Percentiles rank a stretch among this genome's conserved stretches.
phyloP scores from a whole-genome alignment of 2,113 vertebrate species.

The Pavo muticus region DNA sequence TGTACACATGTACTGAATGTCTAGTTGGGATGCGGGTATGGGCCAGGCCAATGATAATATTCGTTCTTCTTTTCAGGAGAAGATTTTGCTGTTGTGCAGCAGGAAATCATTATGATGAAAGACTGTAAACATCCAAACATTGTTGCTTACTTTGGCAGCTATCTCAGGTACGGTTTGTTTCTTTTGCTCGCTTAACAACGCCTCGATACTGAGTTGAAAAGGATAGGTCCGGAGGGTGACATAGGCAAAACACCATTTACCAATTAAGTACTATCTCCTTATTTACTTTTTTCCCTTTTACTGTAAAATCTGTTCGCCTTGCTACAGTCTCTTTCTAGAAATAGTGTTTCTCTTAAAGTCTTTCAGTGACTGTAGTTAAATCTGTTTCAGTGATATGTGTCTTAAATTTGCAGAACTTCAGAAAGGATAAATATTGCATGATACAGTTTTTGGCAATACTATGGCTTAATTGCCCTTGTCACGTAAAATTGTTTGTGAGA shows the following conservation, averaged over 20 bases:
- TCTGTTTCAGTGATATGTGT: neutral
- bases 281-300: neutral
- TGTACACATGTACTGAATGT: neutral
- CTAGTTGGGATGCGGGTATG: neutral
- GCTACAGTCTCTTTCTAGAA: neutral
- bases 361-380: neutral
- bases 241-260: neutral
- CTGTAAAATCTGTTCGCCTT: neutral
- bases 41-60: constrained; percentile 44
- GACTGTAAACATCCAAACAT: constrained; percentile 99
- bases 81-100: constrained; percentile 99
- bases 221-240: neutral
- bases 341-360: neutral
- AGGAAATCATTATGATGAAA: constrained; percentile 99
- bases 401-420: neutral
- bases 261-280: neutral
- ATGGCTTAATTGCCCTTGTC: neutral
- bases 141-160: constrained; percentile 99
- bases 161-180: constrained; percentile 90
- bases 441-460: neutral
- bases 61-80: constrained; percentile 85
- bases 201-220: neutral
- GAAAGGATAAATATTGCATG: neutral
- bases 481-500: neutral
- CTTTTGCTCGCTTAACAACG: constrained; percentile 22